These are phyloP conservation scores for Heloderma charlesbogerti DNA, from an alignment of 2,113 vertebrate species.

Conservation along the genomic window DNA sequence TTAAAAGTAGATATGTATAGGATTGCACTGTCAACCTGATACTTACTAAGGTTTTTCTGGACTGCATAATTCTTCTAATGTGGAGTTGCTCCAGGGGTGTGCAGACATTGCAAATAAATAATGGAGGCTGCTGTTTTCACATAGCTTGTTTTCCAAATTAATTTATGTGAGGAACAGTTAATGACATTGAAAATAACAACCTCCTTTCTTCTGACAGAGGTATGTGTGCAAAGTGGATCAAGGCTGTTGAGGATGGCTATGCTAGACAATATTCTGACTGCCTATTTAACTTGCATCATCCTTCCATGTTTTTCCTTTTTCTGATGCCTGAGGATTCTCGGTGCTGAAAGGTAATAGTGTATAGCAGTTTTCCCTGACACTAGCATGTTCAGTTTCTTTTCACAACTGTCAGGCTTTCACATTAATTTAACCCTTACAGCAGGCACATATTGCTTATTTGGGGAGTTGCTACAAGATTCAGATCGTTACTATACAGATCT, in stretches of 20 bases:
- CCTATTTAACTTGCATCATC: not conserved
- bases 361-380: slow-evolving; percentile 38
- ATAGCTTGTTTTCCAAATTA: not conserved
- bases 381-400: slow-evolving; percentile 58
- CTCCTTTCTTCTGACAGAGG: not conserved
- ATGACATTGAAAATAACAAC: not conserved
- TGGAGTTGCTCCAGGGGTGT: not conserved
- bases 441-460: slow-evolving; percentile 36
- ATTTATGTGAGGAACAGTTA: not conserved
- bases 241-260: not conserved
- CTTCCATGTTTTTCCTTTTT: not conserved
- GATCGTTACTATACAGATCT: slow-evolving; percentile 19
- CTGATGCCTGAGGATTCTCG: not conserved
- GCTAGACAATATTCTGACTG: not conserved
- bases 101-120: not conserved
- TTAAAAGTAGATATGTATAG: not conserved
- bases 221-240: not conserved
- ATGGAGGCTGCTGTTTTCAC: not conserved
- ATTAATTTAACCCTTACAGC: slow-evolving; percentile 52
- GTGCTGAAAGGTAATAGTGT: slow-evolving; percentile 24
- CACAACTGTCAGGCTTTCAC: slow-evolving; percentile 50
- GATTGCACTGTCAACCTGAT: not conserved
- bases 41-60: not conserved
- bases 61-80: not conserved
- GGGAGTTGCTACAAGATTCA: not conserved